A percentile compares a stretch with the other conserved stretches of the same genome.
phyloP scores from a whole-genome alignment of 2,888 invertebrate genomes.

The Pollenia angustigena region DNA sequence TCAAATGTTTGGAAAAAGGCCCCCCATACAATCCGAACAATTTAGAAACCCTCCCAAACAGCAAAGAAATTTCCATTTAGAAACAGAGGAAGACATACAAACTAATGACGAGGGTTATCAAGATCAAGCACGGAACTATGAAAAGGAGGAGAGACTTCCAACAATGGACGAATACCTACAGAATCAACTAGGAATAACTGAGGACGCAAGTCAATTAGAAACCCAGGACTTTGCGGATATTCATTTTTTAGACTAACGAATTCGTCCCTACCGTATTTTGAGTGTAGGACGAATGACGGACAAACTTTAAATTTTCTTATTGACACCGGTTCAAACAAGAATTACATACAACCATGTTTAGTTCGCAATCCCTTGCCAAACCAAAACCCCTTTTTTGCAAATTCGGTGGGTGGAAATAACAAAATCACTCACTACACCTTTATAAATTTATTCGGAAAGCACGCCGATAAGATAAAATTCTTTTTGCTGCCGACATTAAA shows the following conservation, averaged over 20 bases:
- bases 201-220: not conserved
- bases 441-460: slow-evolving; percentile 31
- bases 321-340: slow-evolving; percentile 42
- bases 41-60: slow-evolving; percentile 10
- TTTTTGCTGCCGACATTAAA: slow-evolving; percentile 5
- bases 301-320: slow-evolving; percentile 25
- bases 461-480: not conserved
- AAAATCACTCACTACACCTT: no score
- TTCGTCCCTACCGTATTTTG: slow-evolving; percentile 39
- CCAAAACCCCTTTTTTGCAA: slow-evolving; percentile 18
- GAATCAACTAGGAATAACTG: not conserved
- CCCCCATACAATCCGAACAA: not conserved
- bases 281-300: slow-evolving; percentile 20
- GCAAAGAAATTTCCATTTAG: slow-evolving; percentile 20
- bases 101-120: not conserved
- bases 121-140: slow-evolving; percentile 7
- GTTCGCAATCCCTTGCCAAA: slow-evolving; percentile 18
- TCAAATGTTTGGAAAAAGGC: slow-evolving; percentile 10
- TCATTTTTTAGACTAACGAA: slow-evolving; percentile 46
- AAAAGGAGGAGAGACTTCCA: slow-evolving; percentile 23
- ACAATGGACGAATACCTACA: slow-evolving; percentile 35
- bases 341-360: slow-evolving; percentile 38
- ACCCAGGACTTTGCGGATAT: slow-evolving; percentile 26
- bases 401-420: no score
- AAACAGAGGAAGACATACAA: not conserved